Conservation (phyloP, 2,888 invertebrate genomes). For the Idaea dimidiata region DNA sequence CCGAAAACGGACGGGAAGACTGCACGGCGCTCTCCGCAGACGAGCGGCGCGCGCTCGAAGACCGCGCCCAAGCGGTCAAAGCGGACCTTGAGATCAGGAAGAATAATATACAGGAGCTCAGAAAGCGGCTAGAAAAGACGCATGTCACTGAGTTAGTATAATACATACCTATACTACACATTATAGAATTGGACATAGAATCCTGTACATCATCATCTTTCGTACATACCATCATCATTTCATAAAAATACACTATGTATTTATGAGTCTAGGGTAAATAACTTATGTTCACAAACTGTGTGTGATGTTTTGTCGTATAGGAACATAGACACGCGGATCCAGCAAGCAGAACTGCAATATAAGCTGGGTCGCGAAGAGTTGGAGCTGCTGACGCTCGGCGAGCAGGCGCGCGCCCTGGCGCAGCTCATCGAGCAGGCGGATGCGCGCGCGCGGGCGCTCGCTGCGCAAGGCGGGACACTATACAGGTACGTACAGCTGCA, state of each 20-base stretch:
- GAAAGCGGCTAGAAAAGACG: constrained; percentile 88
- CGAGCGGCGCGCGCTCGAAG: constrained; percentile 80
- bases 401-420: constrained; percentile 90
- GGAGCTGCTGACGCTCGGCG: constrained; percentile 90
- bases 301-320: constrained; percentile 63
- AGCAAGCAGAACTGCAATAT: constrained; percentile 94
- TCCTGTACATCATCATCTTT: no score
- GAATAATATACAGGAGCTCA: constrained; percentile 89
- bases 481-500: constrained; percentile 70
- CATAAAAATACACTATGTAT: no score
- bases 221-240: no score
- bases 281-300: no score
- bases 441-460: constrained; percentile 54
- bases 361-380: constrained; percentile 93
- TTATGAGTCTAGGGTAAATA: no score
- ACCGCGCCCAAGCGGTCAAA: constrained; percentile 70
- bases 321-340: constrained; percentile 93
- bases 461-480: constrained; percentile 74
- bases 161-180: no score
- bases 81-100: constrained; percentile 89
- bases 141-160: constrained; percentile 92
- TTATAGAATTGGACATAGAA: neutral
- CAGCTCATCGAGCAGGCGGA: constrained; percentile 86
- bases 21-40: constrained; percentile 72
- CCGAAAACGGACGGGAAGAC: constrained; percentile 44